These are phyloP conservation scores for Microctenopoma steveboyesi DNA, from an alignment of 2,797 vertebrate species.

Conservation along the genomic window DNA sequence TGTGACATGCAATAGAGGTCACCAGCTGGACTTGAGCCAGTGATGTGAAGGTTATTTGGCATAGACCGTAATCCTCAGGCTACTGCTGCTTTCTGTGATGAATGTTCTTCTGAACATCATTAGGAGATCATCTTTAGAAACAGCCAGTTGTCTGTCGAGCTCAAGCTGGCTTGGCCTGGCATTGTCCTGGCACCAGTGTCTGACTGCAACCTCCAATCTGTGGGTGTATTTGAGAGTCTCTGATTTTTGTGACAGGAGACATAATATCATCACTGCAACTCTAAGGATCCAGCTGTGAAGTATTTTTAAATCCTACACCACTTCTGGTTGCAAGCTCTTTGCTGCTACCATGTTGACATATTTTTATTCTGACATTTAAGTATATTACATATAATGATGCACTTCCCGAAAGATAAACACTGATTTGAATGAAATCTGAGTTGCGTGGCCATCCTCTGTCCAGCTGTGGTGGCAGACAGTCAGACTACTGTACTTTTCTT, in stretches of 20 bases:
- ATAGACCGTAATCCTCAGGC: too few species aligned
- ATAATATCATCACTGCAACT: slow-evolving; percentile 60
- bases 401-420: slow-evolving; percentile 79
- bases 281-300: slow-evolving; percentile 39
- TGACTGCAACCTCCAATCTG: slow-evolving; percentile 64
- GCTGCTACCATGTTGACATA: slow-evolving; percentile 65
- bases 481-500: slow-evolving; percentile 78
- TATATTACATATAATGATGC: slow-evolving; percentile 80
- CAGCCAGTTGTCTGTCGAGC: slow-evolving; percentile 31
- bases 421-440: slow-evolving; percentile 79
- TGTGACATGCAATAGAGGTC: too few species aligned
- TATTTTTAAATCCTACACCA: slow-evolving; percentile 67
- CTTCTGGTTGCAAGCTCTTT: slow-evolving; percentile 41
- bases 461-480: slow-evolving; percentile 74
- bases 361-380: slow-evolving; percentile 77
- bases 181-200: slow-evolving; percentile 46
- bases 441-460: slow-evolving; percentile 71
- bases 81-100: neutral
- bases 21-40: too few species aligned
- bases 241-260: slow-evolving; percentile 47
- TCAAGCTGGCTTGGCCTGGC: slow-evolving; percentile 17
- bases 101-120: neutral
- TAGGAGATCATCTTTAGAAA: neutral
- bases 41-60: too few species aligned
- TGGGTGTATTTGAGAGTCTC: slow-evolving; percentile 65